These are phyloP conservation scores for Trileptium ribeirensis DNA, from an alignment of 2,888 invertebrate species.

Conservation along the genomic window DNA sequence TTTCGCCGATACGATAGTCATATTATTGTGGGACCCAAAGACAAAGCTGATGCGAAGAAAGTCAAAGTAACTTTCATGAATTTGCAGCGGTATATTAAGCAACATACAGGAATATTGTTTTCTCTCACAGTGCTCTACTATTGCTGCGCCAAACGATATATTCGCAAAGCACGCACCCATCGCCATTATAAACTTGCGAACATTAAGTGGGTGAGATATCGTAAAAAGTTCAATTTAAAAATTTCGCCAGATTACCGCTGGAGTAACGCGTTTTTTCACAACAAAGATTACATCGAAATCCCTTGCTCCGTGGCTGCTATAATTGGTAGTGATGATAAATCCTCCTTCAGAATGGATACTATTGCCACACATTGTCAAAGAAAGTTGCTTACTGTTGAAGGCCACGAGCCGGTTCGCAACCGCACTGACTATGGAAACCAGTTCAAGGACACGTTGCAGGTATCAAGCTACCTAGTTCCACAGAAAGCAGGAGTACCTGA, in stretches of 20 bases:
- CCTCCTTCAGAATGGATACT: neutral
- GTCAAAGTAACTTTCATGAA: neutral
- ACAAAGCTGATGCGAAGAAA: neutral
- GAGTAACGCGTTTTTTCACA: neutral
- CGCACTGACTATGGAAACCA: neutral
- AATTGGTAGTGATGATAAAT: neutral
- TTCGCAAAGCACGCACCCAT: neutral
- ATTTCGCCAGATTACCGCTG: neutral
- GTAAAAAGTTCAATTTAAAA: neutral
- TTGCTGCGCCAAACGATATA: neutral
- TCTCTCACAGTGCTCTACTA: neutral
- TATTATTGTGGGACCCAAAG: neutral
- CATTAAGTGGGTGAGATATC: neutral
- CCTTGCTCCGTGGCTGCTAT: neutral
- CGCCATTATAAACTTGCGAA: neutral
- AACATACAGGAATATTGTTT: neutral
- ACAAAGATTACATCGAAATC: neutral
- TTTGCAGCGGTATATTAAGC: neutral
- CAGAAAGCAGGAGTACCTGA: neutral
- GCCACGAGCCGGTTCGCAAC: neutral
- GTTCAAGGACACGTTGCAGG: neutral
- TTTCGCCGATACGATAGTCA: neutral
- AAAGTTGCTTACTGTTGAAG: neutral
- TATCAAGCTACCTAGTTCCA: neutral
- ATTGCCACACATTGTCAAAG: neutral